Evolutionary conservation across 2,113 vertebrate genomes (phyloP), one percentile per base, ranked within the genome.

Genomic region (Oxyura jamaicensis): DNA sequence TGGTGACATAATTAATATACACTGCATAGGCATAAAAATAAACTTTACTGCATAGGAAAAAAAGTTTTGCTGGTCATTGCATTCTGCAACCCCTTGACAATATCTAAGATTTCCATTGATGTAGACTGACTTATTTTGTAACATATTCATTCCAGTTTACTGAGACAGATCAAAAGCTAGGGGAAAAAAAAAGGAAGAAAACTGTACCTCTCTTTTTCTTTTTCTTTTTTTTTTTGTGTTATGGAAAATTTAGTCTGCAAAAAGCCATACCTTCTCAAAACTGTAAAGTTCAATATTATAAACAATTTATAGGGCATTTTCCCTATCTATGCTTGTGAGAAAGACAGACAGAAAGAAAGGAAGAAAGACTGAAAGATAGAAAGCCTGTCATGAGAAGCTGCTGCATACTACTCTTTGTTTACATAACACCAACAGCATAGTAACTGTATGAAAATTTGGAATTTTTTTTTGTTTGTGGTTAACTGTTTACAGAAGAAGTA

Each of bases 401-500:
- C 97, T 96, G 76, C 55, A 88, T 67, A 85, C 67, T 86, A 58
- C 31, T 80, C 72, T 93, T 82, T 97, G 97, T 97, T 97, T 97
- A 97, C 97, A 97, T 83, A 88, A 80, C 11, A 92, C 63, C 88
- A 76, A 91, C 93, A 93, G 68, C 94, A 88, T 88, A 83, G 76
- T 86, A 90, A 92, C 74, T 93, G 71, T 90, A 94, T 87, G 88
- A 95, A 95, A 81, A 91, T 78, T 90, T 8, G 29, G 76, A 67
- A 9, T 20, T 63, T 86, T 56, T 92, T 50, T 86, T 96, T 90
- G 52, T 94, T 93, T 94, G 77, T 95, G 69, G 55, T 91, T 92
- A 96, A 97, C n/a, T 97, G 97, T 97, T 97, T 97, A 97, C 96
- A 97, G 82, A 96, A 94, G 62, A 90, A 95, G 36, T 88, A 90